These are phyloP conservation scores for Eptatretus atami DNA, from an alignment of 2,797 vertebrate genomes.

Conservation along the genomic window DNA sequence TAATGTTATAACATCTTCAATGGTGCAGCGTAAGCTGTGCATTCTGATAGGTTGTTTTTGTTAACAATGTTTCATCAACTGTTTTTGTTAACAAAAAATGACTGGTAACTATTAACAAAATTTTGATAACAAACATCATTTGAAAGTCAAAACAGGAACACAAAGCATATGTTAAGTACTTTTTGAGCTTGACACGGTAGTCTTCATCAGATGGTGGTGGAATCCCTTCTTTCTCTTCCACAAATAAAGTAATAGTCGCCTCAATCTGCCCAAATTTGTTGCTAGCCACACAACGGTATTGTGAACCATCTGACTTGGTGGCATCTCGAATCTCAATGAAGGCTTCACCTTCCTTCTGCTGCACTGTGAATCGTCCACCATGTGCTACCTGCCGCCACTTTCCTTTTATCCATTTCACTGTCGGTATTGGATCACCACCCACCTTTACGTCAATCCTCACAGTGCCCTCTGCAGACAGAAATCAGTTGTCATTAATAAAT, in stretches of 20 bases:
- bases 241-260: conserved; percentile 35
- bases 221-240: conserved; percentile 40
- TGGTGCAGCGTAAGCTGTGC: no score
- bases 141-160: conserved; percentile 5
- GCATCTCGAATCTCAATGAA: conserved; percentile 59
- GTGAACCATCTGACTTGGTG: conserved; percentile 67
- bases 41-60: no score
- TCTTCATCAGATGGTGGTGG: conserved; percentile 30
- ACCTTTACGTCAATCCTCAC: conserved; percentile 81
- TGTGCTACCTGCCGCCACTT: conserved; percentile 89
- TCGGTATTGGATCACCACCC: conserved; percentile 79
- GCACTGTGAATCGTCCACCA: conserved; percentile 46
- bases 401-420: conserved; percentile 90
- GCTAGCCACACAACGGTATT: conserved; percentile 64
- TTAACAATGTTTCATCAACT: no score
- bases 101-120: no score
- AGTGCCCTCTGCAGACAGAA: conserved; percentile 19
- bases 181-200: conserved; percentile 67
- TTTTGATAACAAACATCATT: not conserved
- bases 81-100: no score
- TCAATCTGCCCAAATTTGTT: conserved; percentile 79
- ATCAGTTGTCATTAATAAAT: conserved; percentile 2
- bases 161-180: conserved; percentile 20
- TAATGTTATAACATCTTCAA: no score
- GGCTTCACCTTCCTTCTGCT: conserved; percentile 47